Conservation (phyloP, 2,888 invertebrate genomes). For the Acanthosepion lycidas region DNA sequence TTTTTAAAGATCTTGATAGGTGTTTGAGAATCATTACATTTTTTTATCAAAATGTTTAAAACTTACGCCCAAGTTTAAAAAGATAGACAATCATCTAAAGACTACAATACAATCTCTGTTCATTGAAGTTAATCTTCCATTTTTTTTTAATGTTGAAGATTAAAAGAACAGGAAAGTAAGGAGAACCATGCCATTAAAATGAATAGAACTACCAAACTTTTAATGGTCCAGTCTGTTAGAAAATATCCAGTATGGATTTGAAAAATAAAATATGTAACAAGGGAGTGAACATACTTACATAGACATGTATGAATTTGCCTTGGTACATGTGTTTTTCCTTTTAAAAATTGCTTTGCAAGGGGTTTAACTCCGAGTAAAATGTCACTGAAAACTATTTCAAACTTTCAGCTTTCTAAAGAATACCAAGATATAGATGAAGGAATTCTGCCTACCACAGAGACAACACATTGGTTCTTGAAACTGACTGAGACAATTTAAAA, state of each 20-base stretch:
- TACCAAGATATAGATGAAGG: too few relatives aligned
- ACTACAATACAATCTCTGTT: too few relatives aligned
- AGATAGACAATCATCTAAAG: too few relatives aligned
- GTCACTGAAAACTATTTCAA: too few relatives aligned
- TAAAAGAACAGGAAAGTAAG: neutral
- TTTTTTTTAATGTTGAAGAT: neutral
- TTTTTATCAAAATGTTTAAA: neutral
- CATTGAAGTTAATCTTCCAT: neutral
- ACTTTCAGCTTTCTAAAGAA: too few relatives aligned
- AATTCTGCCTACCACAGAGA: too few relatives aligned
- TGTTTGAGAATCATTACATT: neutral
- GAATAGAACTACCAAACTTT: constrained; percentile 17
- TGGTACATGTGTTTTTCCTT: neutral
- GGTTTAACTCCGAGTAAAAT: neutral
- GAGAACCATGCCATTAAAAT: neutral
- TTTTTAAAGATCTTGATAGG: neutral
- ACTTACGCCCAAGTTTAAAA: too few relatives aligned
- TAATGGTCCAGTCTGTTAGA: neutral
- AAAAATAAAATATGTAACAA: neutral
- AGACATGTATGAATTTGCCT: neutral
- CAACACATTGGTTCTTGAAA: too few relatives aligned
- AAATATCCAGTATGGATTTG: neutral
- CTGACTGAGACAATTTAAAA: too few relatives aligned
- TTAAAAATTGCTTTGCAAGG: neutral
- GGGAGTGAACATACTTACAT: neutral